Conservation (phyloP, 1,140 invertebrate genomes). For the Cyclargus thomasi region DNA sequence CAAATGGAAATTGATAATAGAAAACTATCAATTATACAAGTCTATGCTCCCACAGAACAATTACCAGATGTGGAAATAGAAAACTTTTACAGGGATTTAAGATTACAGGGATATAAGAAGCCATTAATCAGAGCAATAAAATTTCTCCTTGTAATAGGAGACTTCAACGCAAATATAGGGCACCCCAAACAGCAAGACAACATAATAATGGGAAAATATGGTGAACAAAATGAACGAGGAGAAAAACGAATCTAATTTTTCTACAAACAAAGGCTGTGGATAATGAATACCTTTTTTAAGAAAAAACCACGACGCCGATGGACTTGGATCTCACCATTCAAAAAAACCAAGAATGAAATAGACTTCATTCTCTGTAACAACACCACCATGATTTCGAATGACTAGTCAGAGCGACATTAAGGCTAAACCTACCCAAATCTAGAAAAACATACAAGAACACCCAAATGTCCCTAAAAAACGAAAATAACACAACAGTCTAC, state of each 20-base stretch:
- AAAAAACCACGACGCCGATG: neutral
- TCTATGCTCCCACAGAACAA: slow-evolving; percentile 6
- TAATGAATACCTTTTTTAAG: slow-evolving; percentile 16
- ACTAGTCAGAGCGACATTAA: neutral
- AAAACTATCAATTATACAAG: neutral
- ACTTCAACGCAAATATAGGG: slow-evolving; percentile 17
- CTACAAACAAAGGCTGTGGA: neutral
- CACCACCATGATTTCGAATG: neutral
- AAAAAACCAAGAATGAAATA: slow-evolving; percentile 14
- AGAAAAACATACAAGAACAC: neutral
- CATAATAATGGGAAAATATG: slow-evolving; percentile 11
- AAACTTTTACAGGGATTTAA: slow-evolving; percentile 15
- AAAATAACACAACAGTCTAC: slow-evolving; percentile 13
- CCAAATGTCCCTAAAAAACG: neutral
- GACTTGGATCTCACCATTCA: slow-evolving; percentile 7
- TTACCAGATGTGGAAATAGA: neutral
- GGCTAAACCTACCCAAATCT: neutral
- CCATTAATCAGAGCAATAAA: neutral
- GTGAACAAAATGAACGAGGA: slow-evolving; percentile 10
- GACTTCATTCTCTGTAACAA: slow-evolving; percentile 12
- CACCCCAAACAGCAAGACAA: neutral
- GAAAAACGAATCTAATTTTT: slow-evolving; percentile 5
- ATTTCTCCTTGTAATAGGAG: neutral
- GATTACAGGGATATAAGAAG: too few relatives aligned
- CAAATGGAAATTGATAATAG: neutral